These are phyloP conservation scores for Chelon auratus DNA, from an alignment of 2,797 vertebrate species.

Conservation along the genomic window DNA sequence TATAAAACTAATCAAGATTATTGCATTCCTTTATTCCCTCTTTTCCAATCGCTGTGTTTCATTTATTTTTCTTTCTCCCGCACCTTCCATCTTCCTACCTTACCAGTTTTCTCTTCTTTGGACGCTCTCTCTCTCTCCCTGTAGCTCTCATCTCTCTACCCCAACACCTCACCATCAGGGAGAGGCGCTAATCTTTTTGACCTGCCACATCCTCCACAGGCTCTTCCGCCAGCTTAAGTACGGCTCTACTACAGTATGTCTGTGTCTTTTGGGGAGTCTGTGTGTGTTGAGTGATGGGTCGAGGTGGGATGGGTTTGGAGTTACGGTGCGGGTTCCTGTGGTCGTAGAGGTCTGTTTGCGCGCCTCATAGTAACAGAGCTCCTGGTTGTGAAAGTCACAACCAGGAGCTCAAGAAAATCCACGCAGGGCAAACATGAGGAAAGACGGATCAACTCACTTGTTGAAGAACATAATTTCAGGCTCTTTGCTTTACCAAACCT, in stretches of 20 bases:
- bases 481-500: background rate
- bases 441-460: background rate
- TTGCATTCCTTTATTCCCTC: background rate
- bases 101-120: background rate
- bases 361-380: constrained; percentile 48
- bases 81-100: background rate
- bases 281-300: background rate
- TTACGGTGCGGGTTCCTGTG: constrained; percentile 10
- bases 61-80: background rate
- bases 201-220: constrained; percentile 60
- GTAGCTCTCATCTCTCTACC: constrained; percentile 26
- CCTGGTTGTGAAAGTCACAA: constrained; percentile 42
- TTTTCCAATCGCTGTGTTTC: background rate
- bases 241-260: constrained; percentile 45
- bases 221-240: constrained; percentile 63
- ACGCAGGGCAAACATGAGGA: background rate
- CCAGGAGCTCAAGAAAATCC: constrained; percentile 20
- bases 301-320: background rate
- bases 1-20: background rate
- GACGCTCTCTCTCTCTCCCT: too few species aligned
- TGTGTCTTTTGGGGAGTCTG: constrained; percentile 35
- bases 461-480: background rate
- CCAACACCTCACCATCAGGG: constrained; percentile 63
- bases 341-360: constrained; percentile 29
- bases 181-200: constrained; percentile 70